Conservation (phyloP, 2,113 vertebrate species). For the Cavia porcellus region DNA sequence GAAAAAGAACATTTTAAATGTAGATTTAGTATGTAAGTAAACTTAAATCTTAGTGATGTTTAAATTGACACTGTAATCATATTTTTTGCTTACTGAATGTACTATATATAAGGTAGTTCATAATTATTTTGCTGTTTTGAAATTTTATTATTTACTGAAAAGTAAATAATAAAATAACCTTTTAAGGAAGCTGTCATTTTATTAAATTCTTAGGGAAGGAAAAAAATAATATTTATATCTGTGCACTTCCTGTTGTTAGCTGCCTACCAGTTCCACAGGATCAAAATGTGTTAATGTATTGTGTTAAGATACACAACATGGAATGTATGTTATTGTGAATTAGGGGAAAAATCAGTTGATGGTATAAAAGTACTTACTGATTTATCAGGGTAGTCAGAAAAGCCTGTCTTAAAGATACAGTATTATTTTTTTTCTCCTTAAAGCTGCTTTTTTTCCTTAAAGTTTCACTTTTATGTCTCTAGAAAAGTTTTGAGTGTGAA, state of each 20-base stretch:
- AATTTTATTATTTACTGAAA: conserved; percentile 57
- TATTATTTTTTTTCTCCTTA: conserved; percentile 56
- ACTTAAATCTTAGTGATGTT: conserved; percentile 49
- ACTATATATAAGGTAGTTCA: conserved; percentile 25
- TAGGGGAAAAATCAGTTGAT: conserved; percentile 21
- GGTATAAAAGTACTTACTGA: not conserved
- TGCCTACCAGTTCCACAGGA: conserved; percentile 2
- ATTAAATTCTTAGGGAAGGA: conserved; percentile 26
- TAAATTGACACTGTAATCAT: not conserved
- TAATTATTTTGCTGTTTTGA: conserved; percentile 16
- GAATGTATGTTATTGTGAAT: conserved; percentile 39
- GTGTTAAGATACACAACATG: not conserved
- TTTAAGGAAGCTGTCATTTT: conserved; percentile 61
- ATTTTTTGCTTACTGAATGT: conserved; percentile 45
- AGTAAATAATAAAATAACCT: conserved; percentile 57
- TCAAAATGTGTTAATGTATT: conserved; percentile 34
- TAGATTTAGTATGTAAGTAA: conserved; percentile 63
- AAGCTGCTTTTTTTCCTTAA: conserved; percentile 40
- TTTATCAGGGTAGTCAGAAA: conserved; percentile 22
- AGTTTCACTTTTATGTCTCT: conserved; percentile 24
- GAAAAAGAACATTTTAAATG: conserved; percentile 54
- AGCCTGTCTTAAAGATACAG: not conserved
- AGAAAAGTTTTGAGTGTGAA: conserved; percentile 45
- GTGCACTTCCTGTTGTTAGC: conserved; percentile 39
- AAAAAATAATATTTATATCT: conserved; percentile 37